Conservation (phyloP, 1,140 invertebrate genomes). For the Atta texana region DNA sequence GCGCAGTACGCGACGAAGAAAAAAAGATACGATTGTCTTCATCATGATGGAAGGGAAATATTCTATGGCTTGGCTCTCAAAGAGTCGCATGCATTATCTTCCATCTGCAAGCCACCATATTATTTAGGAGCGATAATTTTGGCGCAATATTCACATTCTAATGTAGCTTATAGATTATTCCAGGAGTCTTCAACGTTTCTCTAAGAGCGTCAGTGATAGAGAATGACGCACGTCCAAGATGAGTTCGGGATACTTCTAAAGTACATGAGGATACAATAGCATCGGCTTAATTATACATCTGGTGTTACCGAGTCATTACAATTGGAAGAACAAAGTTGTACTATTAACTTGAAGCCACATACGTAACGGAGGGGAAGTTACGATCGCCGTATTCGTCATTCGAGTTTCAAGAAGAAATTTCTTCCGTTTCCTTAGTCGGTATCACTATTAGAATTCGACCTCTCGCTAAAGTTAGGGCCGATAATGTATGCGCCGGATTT, state of each 20-base stretch:
- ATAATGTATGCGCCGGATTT: conserved; percentile 65
- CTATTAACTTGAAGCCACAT: conserved; percentile 13
- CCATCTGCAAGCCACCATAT: background rate
- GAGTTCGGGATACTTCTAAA: background rate
- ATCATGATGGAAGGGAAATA: background rate
- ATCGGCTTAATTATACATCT: conserved; percentile 36
- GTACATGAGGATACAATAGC: background rate
- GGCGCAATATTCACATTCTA: background rate
- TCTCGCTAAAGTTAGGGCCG: conserved; percentile 45
- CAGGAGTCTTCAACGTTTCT: background rate
- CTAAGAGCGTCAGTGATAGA: no score
- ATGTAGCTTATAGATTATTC: background rate
- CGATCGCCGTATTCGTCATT: conserved; percentile 37
- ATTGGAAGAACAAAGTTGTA: conserved; percentile 42
- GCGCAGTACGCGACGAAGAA: background rate
- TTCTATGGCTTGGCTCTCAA: background rate
- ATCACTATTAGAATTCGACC: conserved; percentile 35
- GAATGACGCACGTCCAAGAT: background rate
- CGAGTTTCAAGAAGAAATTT: conserved; percentile 53
- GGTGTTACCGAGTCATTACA: background rate
- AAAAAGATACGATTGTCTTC: conserved; percentile 1
- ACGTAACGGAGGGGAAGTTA: conserved; percentile 36
- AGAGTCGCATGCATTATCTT: background rate
- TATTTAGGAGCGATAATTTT: conserved; percentile 3
- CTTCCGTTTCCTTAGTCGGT: conserved; percentile 11